These are phyloP conservation scores for Lamellibrachia columna DNA, from an alignment of 2,888 invertebrate genomes.

Conservation along the genomic window DNA sequence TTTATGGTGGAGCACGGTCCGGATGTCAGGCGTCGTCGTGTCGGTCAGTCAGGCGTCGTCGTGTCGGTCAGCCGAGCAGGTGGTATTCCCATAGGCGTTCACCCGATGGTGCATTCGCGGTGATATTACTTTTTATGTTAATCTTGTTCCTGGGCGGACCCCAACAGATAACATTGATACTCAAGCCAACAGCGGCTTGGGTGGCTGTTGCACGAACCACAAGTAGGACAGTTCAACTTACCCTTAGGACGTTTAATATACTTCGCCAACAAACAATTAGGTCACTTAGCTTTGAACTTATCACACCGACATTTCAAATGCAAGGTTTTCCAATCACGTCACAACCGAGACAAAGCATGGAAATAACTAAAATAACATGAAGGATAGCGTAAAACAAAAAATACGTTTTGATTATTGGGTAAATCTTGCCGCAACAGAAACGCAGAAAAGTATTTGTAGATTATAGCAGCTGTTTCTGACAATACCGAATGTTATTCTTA, in stretches of 20 bases:
- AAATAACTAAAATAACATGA: no score
- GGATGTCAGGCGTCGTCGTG: no score
- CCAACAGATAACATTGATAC: background rate
- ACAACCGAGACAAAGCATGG: no score
- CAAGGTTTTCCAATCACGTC: background rate
- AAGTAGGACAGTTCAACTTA: background rate
- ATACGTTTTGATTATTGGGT: background rate
- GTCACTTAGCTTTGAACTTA: background rate
- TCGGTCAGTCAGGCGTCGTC: background rate
- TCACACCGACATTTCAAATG: background rate
- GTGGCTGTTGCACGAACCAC: background rate
- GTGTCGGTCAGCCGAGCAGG: background rate
- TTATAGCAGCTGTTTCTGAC: no score
- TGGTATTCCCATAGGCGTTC: background rate
- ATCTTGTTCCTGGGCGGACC: background rate
- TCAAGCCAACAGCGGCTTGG: background rate
- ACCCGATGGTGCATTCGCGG: background rate
- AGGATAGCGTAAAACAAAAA: background rate
- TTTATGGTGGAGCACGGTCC: no score
- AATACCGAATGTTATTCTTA: no score
- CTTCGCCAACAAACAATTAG: background rate
- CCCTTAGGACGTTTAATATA: background rate
- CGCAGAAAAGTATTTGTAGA: no score
- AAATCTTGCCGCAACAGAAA: background rate
- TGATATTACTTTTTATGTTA: background rate